Base-by-base conservation (phyloP, 2,888 invertebrate genomes). In the Oscheius sp. region DNA sequence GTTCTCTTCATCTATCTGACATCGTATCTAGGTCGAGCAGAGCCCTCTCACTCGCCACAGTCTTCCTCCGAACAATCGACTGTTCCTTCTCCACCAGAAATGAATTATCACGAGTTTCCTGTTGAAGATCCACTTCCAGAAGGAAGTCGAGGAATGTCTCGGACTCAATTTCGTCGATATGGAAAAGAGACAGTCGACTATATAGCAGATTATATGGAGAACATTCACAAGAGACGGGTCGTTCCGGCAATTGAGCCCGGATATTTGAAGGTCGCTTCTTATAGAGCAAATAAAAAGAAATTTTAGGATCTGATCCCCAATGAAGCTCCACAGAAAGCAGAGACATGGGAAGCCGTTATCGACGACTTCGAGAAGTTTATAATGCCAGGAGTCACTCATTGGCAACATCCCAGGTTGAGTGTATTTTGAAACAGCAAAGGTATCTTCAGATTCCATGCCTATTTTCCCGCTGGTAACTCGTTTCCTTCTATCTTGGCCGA, bases 401-500 rank as follows among this genome's bases (percentile, higher is more conserved):
- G 98, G 98, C 96, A 97, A 87, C 97, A 97, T 89, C 97, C 97
- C 0, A 90, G 94, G 69, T 67, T 26, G 6, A 36, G 6, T 51
- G 12, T 30, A 3, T 26, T n/a, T 4, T 36, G 14, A 8, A 54
- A 6, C 32, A 4, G 28, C n/a, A n/a, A n/a, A n/a, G n/a, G n/a
- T n/a, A n/a, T n/a, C 17, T 67, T 30, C 20, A 67, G 67, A 47
- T 98, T 98, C 88, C 96, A 97, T 87, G 98, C 98, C 0, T 99
- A 99, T 87, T 99, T 98, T 87, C 97, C 98, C 2, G 91, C 96
- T 14, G 97, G 97, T 17, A 96, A 96, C 88, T 94, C 93, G 0
- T 98, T 91, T 87, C 97, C 97, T 1, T 95, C 96, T 5, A 95
- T 98, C 74, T 89, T 98, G 56, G 98, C 94, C 2, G 97, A 98